phyloP scores from a whole-genome alignment of 2,797 vertebrate genomes.

The Pangasius sanitwongsei region DNA sequence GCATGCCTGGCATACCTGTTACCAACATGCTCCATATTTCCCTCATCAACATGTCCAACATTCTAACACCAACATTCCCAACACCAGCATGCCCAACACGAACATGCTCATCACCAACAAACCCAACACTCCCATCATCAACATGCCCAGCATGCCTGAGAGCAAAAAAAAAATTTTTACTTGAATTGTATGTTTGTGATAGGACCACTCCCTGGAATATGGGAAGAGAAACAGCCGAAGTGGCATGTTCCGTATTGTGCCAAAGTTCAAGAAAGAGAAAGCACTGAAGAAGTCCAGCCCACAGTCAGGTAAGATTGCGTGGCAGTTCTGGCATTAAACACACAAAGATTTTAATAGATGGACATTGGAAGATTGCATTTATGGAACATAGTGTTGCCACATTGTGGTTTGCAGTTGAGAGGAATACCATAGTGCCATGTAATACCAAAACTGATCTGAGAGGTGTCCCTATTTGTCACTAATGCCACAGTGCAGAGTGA shows the following conservation, averaged over 20 bases:
- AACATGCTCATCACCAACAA: background rate
- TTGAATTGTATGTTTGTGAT: constrained; percentile 68
- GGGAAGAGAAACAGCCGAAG: constrained; percentile 95
- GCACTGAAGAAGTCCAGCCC: constrained; percentile 87
- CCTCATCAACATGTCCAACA: background rate
- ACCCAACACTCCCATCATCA: background rate
- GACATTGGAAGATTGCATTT: constrained; percentile 21
- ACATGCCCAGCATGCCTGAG: background rate
- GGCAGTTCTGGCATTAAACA: background rate
- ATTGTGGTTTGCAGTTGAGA: constrained; percentile 3
- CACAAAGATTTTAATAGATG: constrained; percentile 13
- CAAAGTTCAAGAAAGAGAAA: constrained; percentile 99
- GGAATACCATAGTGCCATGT: background rate
- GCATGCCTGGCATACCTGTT: background rate
- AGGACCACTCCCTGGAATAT: constrained; percentile 94
- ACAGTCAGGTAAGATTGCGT: constrained; percentile 88
- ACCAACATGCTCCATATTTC: background rate
- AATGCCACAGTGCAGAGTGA: constrained; percentile 10
- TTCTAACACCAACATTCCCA: background rate
- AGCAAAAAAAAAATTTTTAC: background rate
- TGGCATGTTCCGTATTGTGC: constrained; percentile 96
- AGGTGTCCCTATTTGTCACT: constrained; percentile 21
- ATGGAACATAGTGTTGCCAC: constrained; percentile 12
- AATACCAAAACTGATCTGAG: background rate
- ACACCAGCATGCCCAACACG: background rate